Conservation (phyloP, 2,113 vertebrate genomes). For the Acrocephalus kingi region DNA sequence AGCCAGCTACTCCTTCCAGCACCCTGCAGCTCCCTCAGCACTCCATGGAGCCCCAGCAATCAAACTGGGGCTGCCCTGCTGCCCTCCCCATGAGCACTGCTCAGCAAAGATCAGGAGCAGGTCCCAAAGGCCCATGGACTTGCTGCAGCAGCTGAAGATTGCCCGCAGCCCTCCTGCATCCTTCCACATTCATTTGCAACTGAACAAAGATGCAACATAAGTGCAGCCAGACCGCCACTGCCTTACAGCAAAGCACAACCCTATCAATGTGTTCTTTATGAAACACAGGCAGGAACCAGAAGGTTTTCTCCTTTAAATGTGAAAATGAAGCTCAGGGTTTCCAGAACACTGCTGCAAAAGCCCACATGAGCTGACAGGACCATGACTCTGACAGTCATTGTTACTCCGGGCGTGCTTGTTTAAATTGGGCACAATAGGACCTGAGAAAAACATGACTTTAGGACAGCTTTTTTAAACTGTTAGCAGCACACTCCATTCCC, state of each 20-base stretch:
- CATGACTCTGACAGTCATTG: neutral
- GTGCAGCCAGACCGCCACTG: neutral
- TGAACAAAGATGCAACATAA: neutral
- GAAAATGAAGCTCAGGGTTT: neutral
- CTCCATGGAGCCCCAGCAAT: accelerated
- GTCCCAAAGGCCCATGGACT: neutral
- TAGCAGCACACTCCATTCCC: neutral
- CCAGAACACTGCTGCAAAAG: neutral
- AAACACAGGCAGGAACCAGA: neutral
- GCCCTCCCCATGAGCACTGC: neutral
- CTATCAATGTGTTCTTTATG: neutral
- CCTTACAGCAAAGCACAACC: neutral
- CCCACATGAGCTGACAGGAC: neutral
- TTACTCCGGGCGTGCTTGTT: neutral
- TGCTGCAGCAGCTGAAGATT: neutral
- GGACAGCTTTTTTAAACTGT: neutral
- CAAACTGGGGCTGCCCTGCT: neutral
- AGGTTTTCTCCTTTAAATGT: neutral
- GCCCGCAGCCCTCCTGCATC: neutral
- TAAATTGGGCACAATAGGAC: neutral
- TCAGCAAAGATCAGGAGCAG: neutral
- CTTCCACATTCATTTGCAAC: neutral
- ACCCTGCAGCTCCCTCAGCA: neutral
- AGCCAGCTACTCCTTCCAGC: neutral
- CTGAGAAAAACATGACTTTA: accelerated